Conservation (phyloP, 2,797 vertebrate genomes). For the Buphagus erythrorhynchus region DNA sequence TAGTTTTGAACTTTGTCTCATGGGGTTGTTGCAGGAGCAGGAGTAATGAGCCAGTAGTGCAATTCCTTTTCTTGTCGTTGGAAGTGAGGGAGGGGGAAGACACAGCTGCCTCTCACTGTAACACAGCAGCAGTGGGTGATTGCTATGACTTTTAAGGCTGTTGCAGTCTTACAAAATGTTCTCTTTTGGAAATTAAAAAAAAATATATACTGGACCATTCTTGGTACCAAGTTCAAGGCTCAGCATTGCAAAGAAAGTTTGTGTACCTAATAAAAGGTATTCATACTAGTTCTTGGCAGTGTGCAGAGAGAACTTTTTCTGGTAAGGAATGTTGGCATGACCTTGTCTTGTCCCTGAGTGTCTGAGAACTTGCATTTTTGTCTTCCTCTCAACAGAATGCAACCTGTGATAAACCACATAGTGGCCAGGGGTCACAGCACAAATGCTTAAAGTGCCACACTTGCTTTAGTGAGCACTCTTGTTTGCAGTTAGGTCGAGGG, state of each 20-base stretch:
- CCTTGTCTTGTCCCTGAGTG: not conserved
- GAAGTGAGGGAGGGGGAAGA: rapidly evolving
- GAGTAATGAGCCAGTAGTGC: not conserved
- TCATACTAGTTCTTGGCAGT: not conserved
- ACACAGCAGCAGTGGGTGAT: not conserved
- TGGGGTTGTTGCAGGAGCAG: not conserved
- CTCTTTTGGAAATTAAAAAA: not conserved
- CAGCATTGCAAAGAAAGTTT: not conserved
- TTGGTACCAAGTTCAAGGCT: not conserved
- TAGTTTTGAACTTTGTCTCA: not conserved
- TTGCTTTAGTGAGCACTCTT: not conserved
- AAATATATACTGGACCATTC: not conserved
- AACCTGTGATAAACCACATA: not conserved
- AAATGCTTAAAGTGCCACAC: rapidly evolving
- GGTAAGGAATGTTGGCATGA: not conserved
- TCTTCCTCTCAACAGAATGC: not conserved
- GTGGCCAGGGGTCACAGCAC: not conserved
- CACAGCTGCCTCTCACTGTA: not conserved
- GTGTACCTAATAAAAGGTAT: not conserved
- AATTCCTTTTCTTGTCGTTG: not conserved
- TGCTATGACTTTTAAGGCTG: not conserved
- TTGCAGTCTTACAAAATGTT: not conserved
- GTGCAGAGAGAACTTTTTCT: not conserved
- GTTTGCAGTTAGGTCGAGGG: not conserved
- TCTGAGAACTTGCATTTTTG: not conserved